Conservation (phyloP, 2,113 vertebrate genomes). For the Tetraodon nigroviridis region DNA sequence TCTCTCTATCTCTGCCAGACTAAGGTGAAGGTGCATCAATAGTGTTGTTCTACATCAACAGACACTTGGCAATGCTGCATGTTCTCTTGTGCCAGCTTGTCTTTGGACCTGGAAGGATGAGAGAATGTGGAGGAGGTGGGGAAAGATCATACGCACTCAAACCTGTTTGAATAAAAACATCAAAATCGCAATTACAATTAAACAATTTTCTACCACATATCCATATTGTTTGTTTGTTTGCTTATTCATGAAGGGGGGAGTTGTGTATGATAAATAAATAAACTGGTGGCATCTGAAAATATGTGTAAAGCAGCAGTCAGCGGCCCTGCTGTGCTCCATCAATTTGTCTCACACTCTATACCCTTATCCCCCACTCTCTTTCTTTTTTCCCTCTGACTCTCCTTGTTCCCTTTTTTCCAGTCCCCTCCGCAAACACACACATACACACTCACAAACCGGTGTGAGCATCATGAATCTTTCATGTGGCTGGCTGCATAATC, state of each 20-base stretch:
- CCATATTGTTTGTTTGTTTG: no score
- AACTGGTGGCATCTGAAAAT: slow-evolving; percentile 30
- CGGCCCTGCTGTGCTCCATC: slow-evolving; percentile 57
- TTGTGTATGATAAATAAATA: no score
- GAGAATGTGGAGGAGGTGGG: slow-evolving; percentile 1
- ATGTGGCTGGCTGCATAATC: slow-evolving; percentile 75
- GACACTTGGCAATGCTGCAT: slow-evolving; percentile 52
- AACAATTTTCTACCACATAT: no score
- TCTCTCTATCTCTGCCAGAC: slow-evolving; percentile 26
- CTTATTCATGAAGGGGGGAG: no score
- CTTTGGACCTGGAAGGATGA: slow-evolving; percentile 26
- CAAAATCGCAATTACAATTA: no score
- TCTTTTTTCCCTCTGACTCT: slow-evolving; percentile 47
- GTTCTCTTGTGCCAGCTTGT: slow-evolving; percentile 51
- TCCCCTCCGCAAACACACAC: slow-evolving; percentile 11
- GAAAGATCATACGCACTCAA: background rate
- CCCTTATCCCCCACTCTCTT: slow-evolving; percentile 33
- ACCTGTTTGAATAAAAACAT: no score
- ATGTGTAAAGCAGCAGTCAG: slow-evolving; percentile 40
- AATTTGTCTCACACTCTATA: slow-evolving; percentile 66
- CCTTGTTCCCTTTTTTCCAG: slow-evolving; percentile 65
- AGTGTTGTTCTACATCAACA: slow-evolving; percentile 48
- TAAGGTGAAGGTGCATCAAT: slow-evolving; percentile 57
- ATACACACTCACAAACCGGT: slow-evolving; percentile 34
- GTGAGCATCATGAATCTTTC: slow-evolving; percentile 79